Evolutionary conservation across 1,140 invertebrate species (phyloP), one percentile per base, ranked within the genome.

Genomic region (Drosophila chauvacae): DNA sequence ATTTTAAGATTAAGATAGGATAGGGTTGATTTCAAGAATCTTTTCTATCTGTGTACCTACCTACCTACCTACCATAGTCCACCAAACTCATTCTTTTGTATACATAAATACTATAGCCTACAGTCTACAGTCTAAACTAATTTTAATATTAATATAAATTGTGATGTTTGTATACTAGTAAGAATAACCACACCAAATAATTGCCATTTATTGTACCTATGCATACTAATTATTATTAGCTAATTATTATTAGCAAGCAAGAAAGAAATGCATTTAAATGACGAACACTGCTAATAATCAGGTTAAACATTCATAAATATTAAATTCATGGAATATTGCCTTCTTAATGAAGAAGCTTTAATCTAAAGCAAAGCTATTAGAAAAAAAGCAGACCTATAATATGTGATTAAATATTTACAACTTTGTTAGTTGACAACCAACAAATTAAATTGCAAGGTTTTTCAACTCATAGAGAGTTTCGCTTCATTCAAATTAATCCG

Each of bases 211-310:
- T 50, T 51, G 11, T 18, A 4, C 20, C 20, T 23, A 23, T 18
- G n/a, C n/a, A 11, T 1, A 14, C 2, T 30, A 53, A 53, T 35
- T 35, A 53, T 4, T 16, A 18, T 23, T 9, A 14, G 13, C 50
- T n/a, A 53, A 53, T 35, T 35, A 53, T 4, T 16, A 18, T 23
- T 9, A 14, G 13, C 50, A 10, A 37, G 14, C 13, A 37, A 55
- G 37, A 23, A 55, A 37, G 1, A 23, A 14, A 23, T 16, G 4
- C 7, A 23, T 23, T 55, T 6, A 16, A 55, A 23, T 23, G 0
- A 23, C 0, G 0, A 1, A 16, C 7, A 23, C 1, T 11, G 7
- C 4, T 6, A 4, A n/a, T 16, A 4, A 28, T 14, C 1, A 7
- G 11, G 11, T 20, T 33, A 50, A 50, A 1, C n/a, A 7, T 20